Evolutionary conservation across 2,797 vertebrate genomes (phyloP), one percentile per base, ranked within the genome.

Genomic region (Siniperca scherzeri): DNA sequence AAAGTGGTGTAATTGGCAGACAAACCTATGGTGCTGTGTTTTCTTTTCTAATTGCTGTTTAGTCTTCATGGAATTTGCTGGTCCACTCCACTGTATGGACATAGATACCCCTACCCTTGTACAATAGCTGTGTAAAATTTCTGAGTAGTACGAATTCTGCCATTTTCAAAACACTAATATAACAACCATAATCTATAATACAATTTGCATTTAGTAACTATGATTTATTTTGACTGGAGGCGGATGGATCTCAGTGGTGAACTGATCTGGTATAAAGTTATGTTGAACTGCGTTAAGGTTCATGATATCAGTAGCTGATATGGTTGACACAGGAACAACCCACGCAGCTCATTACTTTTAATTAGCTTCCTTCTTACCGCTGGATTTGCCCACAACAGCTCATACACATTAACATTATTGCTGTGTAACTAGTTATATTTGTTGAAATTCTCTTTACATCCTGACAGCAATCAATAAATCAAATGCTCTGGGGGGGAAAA

Each of bases 371-470:
- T 55, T 33, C 17, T n/a, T n/a, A 30, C n/a, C 56, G 65, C 55
- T 74, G 66, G 33, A 57, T 44, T 38, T 36, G 1, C 59, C 55
- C 25, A 46, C 40, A 56, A 21, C 36, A 56, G 9, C 61, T 22
- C 33, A 59, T n/a, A 22, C 40, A 71, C 42, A 64, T 2, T 8
- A 74, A 42, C 30, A 44, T 16, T 42, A 44, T 59, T 82, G 70
- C 64, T 21, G 14, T 61, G 78, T 81, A 80, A 76, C 42, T 56
- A 73, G 30, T 30, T 30, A 30, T 30, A 30, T 30, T 30, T 30
- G 30, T 30, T 30, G 30, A 30, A 30, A 30, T 30, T 30, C 30
- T 30, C 30, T 30, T 30, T 30, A 30, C 30, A 30, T 30, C 30
- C 30, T 3, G 30, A 30, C 30, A 30, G 30, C 30, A 30, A 30